Evolutionary conservation across 53 echinoderm and acorn worm genomes (phyloP).

Genomic region (Antedon mediterranea): DNA sequence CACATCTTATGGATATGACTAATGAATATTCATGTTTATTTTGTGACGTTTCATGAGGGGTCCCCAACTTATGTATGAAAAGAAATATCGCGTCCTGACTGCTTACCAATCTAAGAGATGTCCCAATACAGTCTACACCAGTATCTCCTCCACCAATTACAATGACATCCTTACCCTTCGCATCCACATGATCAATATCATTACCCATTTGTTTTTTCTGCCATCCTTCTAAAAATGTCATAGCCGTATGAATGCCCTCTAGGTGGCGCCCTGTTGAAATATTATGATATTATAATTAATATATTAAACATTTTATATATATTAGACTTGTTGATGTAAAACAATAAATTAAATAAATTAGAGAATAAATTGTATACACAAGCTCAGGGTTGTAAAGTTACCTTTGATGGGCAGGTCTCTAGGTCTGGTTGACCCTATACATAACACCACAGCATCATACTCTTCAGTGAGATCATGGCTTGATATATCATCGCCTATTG

Average conservation of each 20-base stretch:
- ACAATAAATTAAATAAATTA: no score
- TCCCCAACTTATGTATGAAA: no score
- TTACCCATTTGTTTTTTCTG: constrained; percentile 93
- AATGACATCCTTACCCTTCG: constrained; percentile 77
- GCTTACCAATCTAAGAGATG: constrained; percentile 88
- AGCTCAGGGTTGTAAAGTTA: constrained; percentile 11
- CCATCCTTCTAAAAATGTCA: constrained; percentile 82
- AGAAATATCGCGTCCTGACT: no score
- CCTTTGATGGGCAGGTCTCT: constrained; percentile 87
- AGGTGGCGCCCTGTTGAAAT: constrained; percentile 54
- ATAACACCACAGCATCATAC: constrained; percentile 71
- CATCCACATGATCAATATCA: constrained; percentile 56
- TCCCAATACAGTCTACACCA: constrained; percentile 92
- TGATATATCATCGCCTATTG: constrained; percentile 54
- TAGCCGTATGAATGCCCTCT: constrained; percentile 77
- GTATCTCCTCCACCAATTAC: constrained; percentile 97
- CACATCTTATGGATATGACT: no score
- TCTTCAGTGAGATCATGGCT: constrained; percentile 43
- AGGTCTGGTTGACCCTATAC: constrained; percentile 77
- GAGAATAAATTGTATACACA: no score
- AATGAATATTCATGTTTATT: no score
- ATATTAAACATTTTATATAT: no score
- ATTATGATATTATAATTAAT: background rate
- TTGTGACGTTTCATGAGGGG: no score
- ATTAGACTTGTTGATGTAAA: no score